These are phyloP conservation scores for Zaprionus vittiger DNA, from an alignment of 1,140 invertebrate species.

Conservation along the genomic window DNA sequence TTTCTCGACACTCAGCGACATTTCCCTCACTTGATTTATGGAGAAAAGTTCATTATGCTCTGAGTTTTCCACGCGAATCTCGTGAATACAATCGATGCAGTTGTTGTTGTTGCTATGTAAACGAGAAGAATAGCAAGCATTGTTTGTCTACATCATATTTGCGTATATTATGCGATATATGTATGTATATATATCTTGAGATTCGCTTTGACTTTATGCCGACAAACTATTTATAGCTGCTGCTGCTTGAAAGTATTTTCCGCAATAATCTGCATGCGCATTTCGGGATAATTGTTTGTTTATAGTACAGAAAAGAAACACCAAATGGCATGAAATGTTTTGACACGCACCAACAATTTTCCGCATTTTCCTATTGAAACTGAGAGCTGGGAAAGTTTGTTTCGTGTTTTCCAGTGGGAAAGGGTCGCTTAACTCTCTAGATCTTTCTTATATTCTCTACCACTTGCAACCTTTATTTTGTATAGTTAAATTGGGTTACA, in stretches of 20 bases:
- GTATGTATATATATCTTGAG: background rate
- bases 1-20: slow-evolving; percentile 45
- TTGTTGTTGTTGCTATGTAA: slow-evolving; percentile 9
- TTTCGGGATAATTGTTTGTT: slow-evolving; percentile 49
- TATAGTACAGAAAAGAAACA: slow-evolving; percentile 37
- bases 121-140: slow-evolving; percentile 42
- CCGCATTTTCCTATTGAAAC: slow-evolving; percentile 37
- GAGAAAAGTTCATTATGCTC: slow-evolving; percentile 35
- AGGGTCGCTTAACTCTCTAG: background rate
- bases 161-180: background rate
- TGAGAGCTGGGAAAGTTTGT: background rate
- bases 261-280: slow-evolving; percentile 43
- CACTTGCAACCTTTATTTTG: slow-evolving; percentile 8
- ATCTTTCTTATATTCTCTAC: background rate
- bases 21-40: slow-evolving; percentile 43
- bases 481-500: slow-evolving; percentile 31
- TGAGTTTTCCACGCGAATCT: background rate
- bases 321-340: slow-evolving; percentile 52
- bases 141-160: slow-evolving; percentile 21
- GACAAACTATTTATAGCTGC: slow-evolving; percentile 31
- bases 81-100: slow-evolving; percentile 30
- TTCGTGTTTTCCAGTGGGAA: background rate
- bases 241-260: slow-evolving; percentile 30
- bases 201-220: slow-evolving; percentile 43
- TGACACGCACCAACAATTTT: slow-evolving; percentile 45